Percentiles rank a stretch among this genome's conserved stretches.
Conservation (phyloP, 2,797 vertebrate species). For the Phoebastria nigripes region DNA sequence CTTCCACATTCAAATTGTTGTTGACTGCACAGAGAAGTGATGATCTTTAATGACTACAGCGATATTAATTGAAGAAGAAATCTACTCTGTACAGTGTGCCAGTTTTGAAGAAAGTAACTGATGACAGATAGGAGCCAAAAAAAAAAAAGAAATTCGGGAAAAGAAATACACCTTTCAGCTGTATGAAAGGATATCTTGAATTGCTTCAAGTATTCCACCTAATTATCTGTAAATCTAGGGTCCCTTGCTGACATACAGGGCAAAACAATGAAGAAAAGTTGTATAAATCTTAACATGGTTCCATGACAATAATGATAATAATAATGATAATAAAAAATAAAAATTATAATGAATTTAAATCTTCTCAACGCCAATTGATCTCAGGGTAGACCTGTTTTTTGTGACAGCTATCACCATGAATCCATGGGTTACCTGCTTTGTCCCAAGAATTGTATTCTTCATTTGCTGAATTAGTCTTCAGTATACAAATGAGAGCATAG, state of each 20-base stretch:
- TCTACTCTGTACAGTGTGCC: not conserved
- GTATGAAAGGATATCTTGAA: slow-evolving; percentile 2
- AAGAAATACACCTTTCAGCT: slow-evolving; percentile 18
- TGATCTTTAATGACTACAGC: not conserved
- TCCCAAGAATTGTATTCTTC: not conserved
- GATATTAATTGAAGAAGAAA: not conserved
- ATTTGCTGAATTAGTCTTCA: slow-evolving; percentile 5
- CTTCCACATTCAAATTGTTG: not conserved
- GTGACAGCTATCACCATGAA: not conserved
- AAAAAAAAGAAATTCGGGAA: not conserved
- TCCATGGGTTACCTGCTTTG: not conserved
- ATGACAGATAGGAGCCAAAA: not conserved
- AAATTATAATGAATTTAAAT: slow-evolving; percentile 55
- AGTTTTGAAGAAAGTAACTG: not conserved
- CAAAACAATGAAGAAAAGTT: not conserved
- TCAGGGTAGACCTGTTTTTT: not conserved
- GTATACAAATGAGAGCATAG: not conserved
- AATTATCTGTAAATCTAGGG: slow-evolving; percentile 37
- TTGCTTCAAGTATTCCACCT: slow-evolving; percentile 19
- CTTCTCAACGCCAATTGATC: slow-evolving; percentile 18
- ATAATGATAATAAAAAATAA: not conserved
- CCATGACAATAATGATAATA: not conserved
- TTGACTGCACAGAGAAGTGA: not conserved
- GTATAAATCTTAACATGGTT: not conserved
- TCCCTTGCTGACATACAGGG: not conserved